Percentiles rank a stretch among this genome's conserved stretches.
phyloP scores from a whole-genome alignment of 2,113 vertebrate genomes.

The Sphyrna mokarran region DNA sequence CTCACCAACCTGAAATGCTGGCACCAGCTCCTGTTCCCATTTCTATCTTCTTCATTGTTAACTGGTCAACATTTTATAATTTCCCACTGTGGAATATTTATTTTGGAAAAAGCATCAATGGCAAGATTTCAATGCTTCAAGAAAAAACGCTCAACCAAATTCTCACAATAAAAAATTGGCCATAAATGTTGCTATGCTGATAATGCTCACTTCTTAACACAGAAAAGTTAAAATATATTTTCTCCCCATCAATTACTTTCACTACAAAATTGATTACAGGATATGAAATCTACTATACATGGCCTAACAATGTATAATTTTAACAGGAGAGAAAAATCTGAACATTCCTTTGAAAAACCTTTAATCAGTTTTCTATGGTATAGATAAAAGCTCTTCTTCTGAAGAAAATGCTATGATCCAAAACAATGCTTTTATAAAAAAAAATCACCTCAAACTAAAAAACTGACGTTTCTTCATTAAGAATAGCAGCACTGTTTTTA shows the following conservation, averaged over 20 bases:
- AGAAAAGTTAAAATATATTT: neutral
- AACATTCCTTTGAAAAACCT: neutral
- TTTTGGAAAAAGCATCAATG: neutral
- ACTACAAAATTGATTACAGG: neutral
- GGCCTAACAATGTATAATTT: neutral
- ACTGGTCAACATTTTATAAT: neutral
- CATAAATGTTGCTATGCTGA: neutral
- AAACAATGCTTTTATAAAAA: too few relatives aligned
- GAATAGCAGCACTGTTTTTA: neutral
- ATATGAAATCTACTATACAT: neutral
- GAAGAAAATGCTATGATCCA: too few relatives aligned
- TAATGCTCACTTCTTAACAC: neutral
- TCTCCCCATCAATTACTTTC: neutral
- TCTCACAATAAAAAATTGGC: neutral
- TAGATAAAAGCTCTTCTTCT: too few relatives aligned
- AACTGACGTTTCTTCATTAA: too few relatives aligned
- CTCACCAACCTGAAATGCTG: neutral
- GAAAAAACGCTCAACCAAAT: neutral
- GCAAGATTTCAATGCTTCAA: neutral
- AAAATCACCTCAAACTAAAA: too few relatives aligned
- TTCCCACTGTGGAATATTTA: neutral
- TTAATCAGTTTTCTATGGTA: too few relatives aligned
- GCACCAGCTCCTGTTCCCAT: neutral
- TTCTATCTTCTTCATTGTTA: neutral
- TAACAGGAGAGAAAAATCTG: neutral